Evolutionary conservation across 2,797 vertebrate species (phyloP), one percentile per base, ranked within the genome.

Genomic region (Rhodeus uyekii): DNA sequence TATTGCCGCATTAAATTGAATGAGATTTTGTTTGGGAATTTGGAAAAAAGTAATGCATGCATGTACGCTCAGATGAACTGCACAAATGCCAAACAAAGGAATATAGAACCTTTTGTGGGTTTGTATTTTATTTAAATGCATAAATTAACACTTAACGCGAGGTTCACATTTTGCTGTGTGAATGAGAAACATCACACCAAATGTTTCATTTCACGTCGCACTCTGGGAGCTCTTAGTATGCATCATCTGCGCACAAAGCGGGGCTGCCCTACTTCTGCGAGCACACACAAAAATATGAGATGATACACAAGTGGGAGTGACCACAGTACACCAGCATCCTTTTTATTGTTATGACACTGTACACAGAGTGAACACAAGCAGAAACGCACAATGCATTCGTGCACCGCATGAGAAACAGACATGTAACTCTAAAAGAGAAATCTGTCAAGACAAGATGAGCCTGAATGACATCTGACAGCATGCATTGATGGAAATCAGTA

Each of bases 201-300:
- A 44, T 46, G 53, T 72, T 39, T 81, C n/a, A 53, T 74, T 64
- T 74, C 34, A 22, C 44, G 53, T n/a, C 42, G 44, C 27, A 7
- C 24, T 29, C n/a, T 39, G 80, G 72, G 71, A 71, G 69, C 65
- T 83, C 58, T 87, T 72, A 87, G 80, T 82, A 80, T 76, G 85
- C 83, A 63, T 82, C 77, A 53, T 74, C 71, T 81, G 69, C 8
- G 10, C 46, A 10, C 58, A 39, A 63, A 48, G 55, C 48, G 18
- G 55, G 32, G 65, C 83, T 89, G 87, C 84, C 89, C 87, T 85
- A 87, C 76, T 88, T 88, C 81, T 82, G 76, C 29, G 29, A 55
- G 77, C 71, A 78, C 75, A 64, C 55, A 86, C 68, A 60, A 77
- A 85, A 77, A 86, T 71, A 73, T 63, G 42, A 65, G 79, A 74